Base-by-base conservation (phyloP, 2,113 vertebrate species). In the Microtus oregoni region DNA sequence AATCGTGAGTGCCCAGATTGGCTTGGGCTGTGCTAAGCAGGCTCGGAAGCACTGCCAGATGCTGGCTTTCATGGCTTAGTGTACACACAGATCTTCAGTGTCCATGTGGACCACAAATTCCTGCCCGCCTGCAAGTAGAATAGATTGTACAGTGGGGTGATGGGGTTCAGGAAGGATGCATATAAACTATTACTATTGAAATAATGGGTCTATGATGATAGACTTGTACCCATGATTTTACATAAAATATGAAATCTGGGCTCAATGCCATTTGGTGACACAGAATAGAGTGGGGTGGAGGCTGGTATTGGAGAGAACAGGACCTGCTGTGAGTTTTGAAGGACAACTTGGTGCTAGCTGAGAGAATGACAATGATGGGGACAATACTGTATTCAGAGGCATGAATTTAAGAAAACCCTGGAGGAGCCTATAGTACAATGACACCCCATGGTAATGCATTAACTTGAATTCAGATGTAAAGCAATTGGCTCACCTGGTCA, bases 401-500 rank as follows among this genome's bases (percentile, higher is more conserved):
- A 95, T 78, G 92, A 91, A 92, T 86, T 11, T 92, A 83, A 89
- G 77, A 94, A 95, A 95, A 61, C 72, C 81, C 88, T 78, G 58
- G 77, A 96, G 79, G 38, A 97, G 47, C 8, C 30, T 82, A 73
- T 93, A 92, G 89, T 94, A 92, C 77, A 94, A 83, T 86, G 90
- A 92, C 90, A 92, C 5, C 44, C 47, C 86, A 92, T 26, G 61
- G 92, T 94, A 96, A 89, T 70, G 76, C 72, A 95, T 65, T 93
- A 94, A 78, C 75, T 92, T 82, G 61, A 94, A 92, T 95, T 97
- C 86, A 89, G 77, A 94, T 75, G 86, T 38, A 86, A 96, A 96
- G 86, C 79, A 89, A 78, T 75, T 78, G 88, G 35, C 61, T 96
- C 92, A 90, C 72, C 24, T 9, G 26, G 76, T 96, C 90, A 94